Evolutionary conservation across 2,797 vertebrate genomes (phyloP).

Genomic region (Pelobates cultripes): DNA sequence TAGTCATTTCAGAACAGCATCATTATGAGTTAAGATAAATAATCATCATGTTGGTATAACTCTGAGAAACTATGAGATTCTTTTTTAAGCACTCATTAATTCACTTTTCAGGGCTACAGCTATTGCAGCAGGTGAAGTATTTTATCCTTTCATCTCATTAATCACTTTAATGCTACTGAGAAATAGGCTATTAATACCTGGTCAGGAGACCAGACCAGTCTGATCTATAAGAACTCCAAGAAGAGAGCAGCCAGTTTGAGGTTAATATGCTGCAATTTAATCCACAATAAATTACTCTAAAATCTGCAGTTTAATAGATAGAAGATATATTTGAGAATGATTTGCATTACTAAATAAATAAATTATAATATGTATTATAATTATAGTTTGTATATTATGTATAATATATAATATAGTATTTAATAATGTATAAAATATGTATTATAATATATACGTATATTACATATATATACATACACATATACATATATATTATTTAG

Average conservation of each 20-base stretch:
- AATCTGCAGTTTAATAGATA: conserved; percentile 50
- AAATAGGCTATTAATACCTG: conserved; percentile 69
- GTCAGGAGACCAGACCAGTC: conserved; percentile 59
- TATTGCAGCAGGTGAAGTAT: conserved; percentile 68
- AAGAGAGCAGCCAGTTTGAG: conserved; percentile 62
- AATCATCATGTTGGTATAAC: conserved; percentile 57
- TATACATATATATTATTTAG: too few species aligned
- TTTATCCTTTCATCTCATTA: conserved; percentile 74
- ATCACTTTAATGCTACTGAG: conserved; percentile 67
- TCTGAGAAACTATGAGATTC: conserved; percentile 52
- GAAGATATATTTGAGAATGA: conserved; percentile 49
- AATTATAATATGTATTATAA: background rate
- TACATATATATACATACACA: background rate
- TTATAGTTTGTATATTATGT: too few species aligned
- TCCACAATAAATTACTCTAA: conserved; percentile 56
- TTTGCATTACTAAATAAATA: conserved; percentile 4
- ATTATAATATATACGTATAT: background rate
- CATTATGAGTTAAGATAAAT: conserved; percentile 63
- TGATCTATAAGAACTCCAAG: conserved; percentile 64
- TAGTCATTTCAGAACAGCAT: conserved; percentile 59
- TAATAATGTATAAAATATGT: too few species aligned
- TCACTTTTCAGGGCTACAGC: conserved; percentile 63
- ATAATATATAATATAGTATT: too few species aligned
- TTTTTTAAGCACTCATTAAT: conserved; percentile 65
- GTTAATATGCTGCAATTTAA: conserved; percentile 56